Evolutionary conservation across 2,888 invertebrate genomes (phyloP).

Genomic region (Nephrotoma guestfalica): DNA sequence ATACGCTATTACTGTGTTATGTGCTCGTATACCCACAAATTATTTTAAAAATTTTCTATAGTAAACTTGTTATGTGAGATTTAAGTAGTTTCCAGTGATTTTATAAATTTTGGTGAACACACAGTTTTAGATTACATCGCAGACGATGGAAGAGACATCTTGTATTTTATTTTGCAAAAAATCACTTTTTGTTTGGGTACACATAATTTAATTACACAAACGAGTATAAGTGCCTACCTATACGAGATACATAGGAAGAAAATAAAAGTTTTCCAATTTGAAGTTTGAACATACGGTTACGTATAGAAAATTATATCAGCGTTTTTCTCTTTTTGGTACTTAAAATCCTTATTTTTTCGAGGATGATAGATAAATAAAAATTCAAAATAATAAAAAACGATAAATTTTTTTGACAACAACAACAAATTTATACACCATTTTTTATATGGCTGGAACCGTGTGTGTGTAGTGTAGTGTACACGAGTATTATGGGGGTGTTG

Average conservation of each 20-base stretch:
- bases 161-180: not conserved
- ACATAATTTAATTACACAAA: not conserved
- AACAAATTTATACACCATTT: not conserved
- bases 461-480: not conserved
- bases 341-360: not conserved
- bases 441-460: not conserved
- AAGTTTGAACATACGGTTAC: not conserved
- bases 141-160: not conserved
- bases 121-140: not conserved
- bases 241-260: not conserved
- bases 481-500: not conserved
- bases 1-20: too few relatives aligned
- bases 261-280: not conserved
- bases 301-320: not conserved
- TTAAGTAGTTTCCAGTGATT: not conserved
- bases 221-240: not conserved
- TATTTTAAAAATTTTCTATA: not conserved
- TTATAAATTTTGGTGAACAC: not conserved
- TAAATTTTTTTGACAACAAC: not conserved
- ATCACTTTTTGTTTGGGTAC: not conserved
- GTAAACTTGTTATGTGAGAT: not conserved
- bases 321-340: not conserved
- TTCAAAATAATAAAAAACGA: not conserved
- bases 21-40: too few relatives aligned
- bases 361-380: not conserved